Percentiles rank a stretch among this genome's conserved stretches.
These are phyloP conservation scores for Bellardia pandia DNA, from an alignment of 2,888 invertebrate genomes.

Conservation along the genomic window DNA sequence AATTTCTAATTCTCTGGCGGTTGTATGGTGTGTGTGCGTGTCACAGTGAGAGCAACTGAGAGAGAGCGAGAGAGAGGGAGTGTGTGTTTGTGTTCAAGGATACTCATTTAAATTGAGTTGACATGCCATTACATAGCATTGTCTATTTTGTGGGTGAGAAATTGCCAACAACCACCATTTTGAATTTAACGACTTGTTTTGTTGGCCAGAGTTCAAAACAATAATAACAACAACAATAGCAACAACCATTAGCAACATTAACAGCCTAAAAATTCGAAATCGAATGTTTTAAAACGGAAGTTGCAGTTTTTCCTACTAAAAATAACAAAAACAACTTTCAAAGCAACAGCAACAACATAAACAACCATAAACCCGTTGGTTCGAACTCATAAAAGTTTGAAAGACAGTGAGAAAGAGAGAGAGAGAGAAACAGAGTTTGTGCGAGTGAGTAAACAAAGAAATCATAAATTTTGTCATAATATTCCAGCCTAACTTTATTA, in stretches of 20 bases:
- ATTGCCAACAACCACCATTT: constrained; percentile 47
- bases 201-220: constrained; percentile 47
- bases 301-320: constrained; percentile 56
- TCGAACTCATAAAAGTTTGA: constrained; percentile 57
- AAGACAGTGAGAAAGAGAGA: constrained; percentile 27
- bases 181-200: constrained; percentile 44
- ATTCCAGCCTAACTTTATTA: not conserved
- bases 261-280: constrained; percentile 26
- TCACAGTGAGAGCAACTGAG: not conserved
- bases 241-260: constrained; percentile 46
- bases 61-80: constrained; percentile 1
- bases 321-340: constrained; percentile 27
- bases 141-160: constrained; percentile 35
- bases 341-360: not conserved
- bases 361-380: constrained; percentile 10
- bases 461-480: constrained; percentile 37
- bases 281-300: constrained; percentile 60
- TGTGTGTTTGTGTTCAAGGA: not conserved
- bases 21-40: not conserved
- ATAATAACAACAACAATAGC: constrained; percentile 21
- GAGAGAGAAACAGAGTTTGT: not conserved
- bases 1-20: constrained; percentile 12
- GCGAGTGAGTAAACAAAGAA: constrained; percentile 21
- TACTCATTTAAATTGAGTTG: constrained; percentile 36
- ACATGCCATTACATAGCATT: constrained; percentile 23